Evolutionary conservation across 2,113 vertebrate species (phyloP), one percentile per base, ranked within the genome.

Genomic region (Penelope pileata): DNA sequence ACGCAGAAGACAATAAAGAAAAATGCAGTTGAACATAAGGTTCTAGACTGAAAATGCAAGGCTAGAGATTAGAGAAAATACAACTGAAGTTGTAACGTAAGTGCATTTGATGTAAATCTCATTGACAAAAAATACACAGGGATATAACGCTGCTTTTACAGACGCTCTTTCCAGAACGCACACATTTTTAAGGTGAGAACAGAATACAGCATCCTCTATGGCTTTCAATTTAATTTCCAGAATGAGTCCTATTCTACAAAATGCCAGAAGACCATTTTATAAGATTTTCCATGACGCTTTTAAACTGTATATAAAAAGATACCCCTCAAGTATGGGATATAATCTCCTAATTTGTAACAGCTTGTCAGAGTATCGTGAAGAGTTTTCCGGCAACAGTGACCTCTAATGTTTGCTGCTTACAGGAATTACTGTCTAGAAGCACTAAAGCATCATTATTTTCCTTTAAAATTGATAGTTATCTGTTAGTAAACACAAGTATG

Each of bases 31-130:
- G 75, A 79, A 94, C 84, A 48, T 60, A 45, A 45, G 16, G 40
- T 66, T 83, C 42, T 54, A 88, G 63, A 56, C 22, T 74, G 58
- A 93, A 95, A 96, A 93, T 32, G 76, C 80, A 96, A 95, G 32
- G 36, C 72, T 75, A 90, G 86, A 88, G 84, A 87, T 69, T 38
- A 77, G 53, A 86, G 18, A 15, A 63, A 90, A 94, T 40, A 94
- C 73, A 94, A 93, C 88, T 73, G 74, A 93, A 92, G 42, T 67
- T 78, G 73, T 63, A 90, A 30, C 86, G 47, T 67, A 93, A 83
- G 91, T 26, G 1, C n/a, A 75, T 94, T 75, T 67, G 64, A 83
- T 86, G 48, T 40, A 73, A 21, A 86, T 80, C 85, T 80, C 83
- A 54, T 68, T 58, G 75, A 43, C 14, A 7, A 93, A 88, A 86